Base-by-base conservation (phyloP, 1,140 invertebrate genomes). In the Formica exsecta region DNA sequence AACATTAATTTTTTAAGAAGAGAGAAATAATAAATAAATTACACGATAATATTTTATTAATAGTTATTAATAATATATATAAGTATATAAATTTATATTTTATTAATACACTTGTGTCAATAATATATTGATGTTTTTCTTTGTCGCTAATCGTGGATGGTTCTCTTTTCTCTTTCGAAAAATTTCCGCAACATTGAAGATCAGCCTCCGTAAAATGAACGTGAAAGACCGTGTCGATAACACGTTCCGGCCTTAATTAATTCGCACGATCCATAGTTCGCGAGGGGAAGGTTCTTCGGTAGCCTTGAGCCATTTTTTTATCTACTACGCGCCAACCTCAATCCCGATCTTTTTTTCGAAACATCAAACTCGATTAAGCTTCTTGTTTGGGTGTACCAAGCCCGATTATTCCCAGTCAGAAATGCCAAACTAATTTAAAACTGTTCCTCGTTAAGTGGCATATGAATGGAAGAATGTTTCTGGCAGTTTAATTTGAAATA, bases 401-500 rank as follows among this genome's bases (percentile, higher is more conserved):
- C 19, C 4, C 38, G 36, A 76, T 85, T 76, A 81, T 61, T 36
- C 36, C 25, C 19, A 54, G 22, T 71, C 70, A 86, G 84, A 86
- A 89, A 89, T 89, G 88, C 57, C 84, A 89, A 89, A 89, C 87
- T 89, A 89, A 89, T 89, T 89, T 86, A 76, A 89, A 89, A 89
- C 54, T 89, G 77, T 80, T 68, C 64, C 81, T 81, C 59, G 70
- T 75, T 89, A 86, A 44, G 38, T 41, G 38, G 51, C 19, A 32
- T 57, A 62, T 79, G 62, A 79, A 79, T 79, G 36, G 86, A 89
- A 89, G 83, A 86, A 89, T 89, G 87, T 85, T 89, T 77, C 74
- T 80, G 83, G 83, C 83, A 89, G 88, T 80, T 89, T 86, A 89
- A 89, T 89, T 66, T 74, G 36, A 66, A 59, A 48, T 71, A 75